Evolutionary conservation across 1,140 invertebrate species (phyloP), one percentile per base, ranked within the genome.

Genomic region (Eurytemora carolleeae): DNA sequence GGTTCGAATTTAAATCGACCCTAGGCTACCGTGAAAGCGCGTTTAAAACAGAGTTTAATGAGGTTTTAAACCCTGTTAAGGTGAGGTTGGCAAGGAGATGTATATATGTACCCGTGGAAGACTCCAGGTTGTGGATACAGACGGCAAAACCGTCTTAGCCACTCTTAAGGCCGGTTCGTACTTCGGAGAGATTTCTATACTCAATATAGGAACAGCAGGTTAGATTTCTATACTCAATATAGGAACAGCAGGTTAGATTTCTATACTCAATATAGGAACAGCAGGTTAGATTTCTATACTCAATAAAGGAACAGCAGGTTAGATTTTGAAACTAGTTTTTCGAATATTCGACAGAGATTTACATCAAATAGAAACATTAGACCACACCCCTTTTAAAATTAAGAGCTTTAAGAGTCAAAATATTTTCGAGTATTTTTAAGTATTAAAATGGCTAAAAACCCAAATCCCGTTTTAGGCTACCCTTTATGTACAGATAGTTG

Each of bases 171-270:
- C 90, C 65, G 93, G 93, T 72, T 94, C 89, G 72, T 98, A 98
- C 81, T 98, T 98, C 77, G 95, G 95, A 67, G 95, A 98, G 80
- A 97, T 98, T 77, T 93, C 88, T 78, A 96, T 98, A 77, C 82
- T 98, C 73, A 98, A 98, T 80, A 98, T 98, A 91, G 93, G 93
- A 74, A 95, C 90, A 71, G 91, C 91, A 82, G 93, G 87, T 90
- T 86, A 87, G 66, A 23, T n/a, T 15, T 31, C 2, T 24, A 55
- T 23, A 7, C 82, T 98, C 73, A 98, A 98, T 80, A 98, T 98
- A 91, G 93, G 93, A 74, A 95, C 90, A 71, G 91, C 91, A 82
- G 93, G 87, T 90, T 86, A 87, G 66, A 23, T n/a, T 15, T 31
- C 2, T 24, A 55, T 23, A 7, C 82, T 98, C 73, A 98, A 98